Conservation (phyloP, 2,113 vertebrate species). For the Rhagologus leucostigma region DNA sequence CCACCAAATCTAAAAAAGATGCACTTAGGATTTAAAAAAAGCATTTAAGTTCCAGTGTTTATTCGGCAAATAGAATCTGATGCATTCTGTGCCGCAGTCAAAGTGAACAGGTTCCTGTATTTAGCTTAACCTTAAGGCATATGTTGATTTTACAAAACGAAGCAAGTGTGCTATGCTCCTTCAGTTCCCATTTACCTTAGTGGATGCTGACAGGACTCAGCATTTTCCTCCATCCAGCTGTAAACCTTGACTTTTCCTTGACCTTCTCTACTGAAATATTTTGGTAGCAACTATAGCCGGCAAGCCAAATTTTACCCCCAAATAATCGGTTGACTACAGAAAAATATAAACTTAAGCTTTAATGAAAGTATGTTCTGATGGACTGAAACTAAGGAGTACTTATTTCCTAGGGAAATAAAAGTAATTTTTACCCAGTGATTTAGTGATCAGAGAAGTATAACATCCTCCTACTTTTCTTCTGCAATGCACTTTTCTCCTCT, state of each 20-base stretch:
- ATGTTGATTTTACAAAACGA: slow-evolving; percentile 39
- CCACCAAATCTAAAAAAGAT: background rate
- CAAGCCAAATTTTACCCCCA: background rate
- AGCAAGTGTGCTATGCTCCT: background rate
- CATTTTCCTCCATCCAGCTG: background rate
- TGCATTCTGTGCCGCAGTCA: background rate
- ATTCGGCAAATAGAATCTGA: slow-evolving; percentile 7
- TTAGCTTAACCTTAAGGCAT: slow-evolving; percentile 37
- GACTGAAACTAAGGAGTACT: background rate
- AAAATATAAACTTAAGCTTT: slow-evolving; percentile 4
- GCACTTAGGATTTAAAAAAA: background rate
- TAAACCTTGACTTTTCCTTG: slow-evolving; percentile 3
- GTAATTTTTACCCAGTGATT: background rate
- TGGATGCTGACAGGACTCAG: background rate
- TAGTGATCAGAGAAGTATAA: background rate
- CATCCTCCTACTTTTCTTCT: background rate
- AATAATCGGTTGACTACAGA: background rate
- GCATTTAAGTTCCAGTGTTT: background rate
- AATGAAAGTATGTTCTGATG: background rate
- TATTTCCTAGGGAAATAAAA: background rate
- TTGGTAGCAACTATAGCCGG: background rate
- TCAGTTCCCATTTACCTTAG: slow-evolving; percentile 19
- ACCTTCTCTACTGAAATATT: background rate
- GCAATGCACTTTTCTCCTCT: slow-evolving; percentile 18
- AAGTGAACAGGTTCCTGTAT: background rate